Evolutionary conservation across 2,888 invertebrate species (phyloP).

Genomic region (Agapetus fuscipes): DNA sequence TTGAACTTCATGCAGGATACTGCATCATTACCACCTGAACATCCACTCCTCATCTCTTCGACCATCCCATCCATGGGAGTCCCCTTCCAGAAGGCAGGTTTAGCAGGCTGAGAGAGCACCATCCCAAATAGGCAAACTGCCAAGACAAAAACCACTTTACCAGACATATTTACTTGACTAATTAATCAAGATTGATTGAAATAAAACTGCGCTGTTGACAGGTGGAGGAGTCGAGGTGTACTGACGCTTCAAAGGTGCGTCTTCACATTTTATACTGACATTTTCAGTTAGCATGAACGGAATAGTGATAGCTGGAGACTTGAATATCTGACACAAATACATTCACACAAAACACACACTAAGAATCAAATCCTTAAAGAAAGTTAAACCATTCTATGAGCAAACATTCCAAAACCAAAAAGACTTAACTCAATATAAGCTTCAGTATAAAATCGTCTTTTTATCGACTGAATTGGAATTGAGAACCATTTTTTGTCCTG

Average conservation of each 20-base stretch:
- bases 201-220: slow-evolving; percentile 32
- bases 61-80: slow-evolving; percentile 64
- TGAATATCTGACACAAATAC: no score
- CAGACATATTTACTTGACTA: slow-evolving; percentile 10
- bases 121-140: slow-evolving; percentile 48
- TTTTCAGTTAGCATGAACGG: no score
- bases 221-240: slow-evolving; percentile 36
- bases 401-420: no score
- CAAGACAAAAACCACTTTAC: slow-evolving; percentile 38
- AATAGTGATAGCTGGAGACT: no score
- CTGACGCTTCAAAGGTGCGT: slow-evolving; percentile 43
- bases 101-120: slow-evolving; percentile 51
- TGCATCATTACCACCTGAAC: slow-evolving; percentile 64
- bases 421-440: no score
- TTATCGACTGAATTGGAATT: no score
- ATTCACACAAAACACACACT: no score
- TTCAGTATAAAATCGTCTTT: no score
- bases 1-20: slow-evolving; percentile 77
- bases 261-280: slow-evolving; percentile 46
- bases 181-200: no score
- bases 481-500: no score
- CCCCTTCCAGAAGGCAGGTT: slow-evolving; percentile 59
- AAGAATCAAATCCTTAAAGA: no score
- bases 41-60: slow-evolving; percentile 66
- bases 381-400: no score